A percentile compares a stretch with the other conserved stretches of the same genome.
Conservation (phyloP, 2,888 invertebrate species). For the Dryobota labecula region DNA sequence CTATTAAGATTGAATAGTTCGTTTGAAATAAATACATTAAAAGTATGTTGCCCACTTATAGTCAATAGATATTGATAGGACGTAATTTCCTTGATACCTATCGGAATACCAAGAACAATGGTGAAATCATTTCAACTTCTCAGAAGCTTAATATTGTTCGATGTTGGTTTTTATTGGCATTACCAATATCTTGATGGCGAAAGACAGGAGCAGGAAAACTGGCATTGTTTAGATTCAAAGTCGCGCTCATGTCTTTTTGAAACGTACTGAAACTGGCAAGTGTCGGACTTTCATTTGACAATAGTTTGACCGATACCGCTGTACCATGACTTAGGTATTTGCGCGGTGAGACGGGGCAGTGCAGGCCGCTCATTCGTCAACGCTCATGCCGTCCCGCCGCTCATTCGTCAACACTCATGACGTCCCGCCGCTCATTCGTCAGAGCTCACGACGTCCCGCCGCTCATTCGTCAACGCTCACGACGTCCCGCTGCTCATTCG, state of each 20-base stretch:
- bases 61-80: neutral
- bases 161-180: neutral
- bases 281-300: neutral
- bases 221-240: neutral
- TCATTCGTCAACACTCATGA: too few relatives aligned
- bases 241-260: neutral
- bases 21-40: slow-evolving; percentile 10
- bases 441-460: too few relatives aligned
- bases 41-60: slow-evolving; percentile 3
- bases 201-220: neutral
- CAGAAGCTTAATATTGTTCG: slow-evolving; percentile 8
- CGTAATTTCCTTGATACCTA: slow-evolving; percentile 20
- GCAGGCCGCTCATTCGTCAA: too few relatives aligned
- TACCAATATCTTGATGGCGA: neutral
- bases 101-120: slow-evolving; percentile 24
- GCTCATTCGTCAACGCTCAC: too few relatives aligned
- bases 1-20: slow-evolving; percentile 6
- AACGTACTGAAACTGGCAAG: too few relatives aligned
- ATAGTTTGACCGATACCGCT: too few relatives aligned
- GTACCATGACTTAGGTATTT: too few relatives aligned
- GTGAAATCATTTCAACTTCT: slow-evolving; percentile 21
- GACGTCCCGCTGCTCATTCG: too few relatives aligned
- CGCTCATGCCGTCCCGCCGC: too few relatives aligned
- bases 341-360: too few relatives aligned
- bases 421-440: too few relatives aligned